Evolutionary conservation across 1,140 invertebrate species (phyloP), one percentile per base, ranked within the genome.

Genomic region (Saxidomus purpurata): DNA sequence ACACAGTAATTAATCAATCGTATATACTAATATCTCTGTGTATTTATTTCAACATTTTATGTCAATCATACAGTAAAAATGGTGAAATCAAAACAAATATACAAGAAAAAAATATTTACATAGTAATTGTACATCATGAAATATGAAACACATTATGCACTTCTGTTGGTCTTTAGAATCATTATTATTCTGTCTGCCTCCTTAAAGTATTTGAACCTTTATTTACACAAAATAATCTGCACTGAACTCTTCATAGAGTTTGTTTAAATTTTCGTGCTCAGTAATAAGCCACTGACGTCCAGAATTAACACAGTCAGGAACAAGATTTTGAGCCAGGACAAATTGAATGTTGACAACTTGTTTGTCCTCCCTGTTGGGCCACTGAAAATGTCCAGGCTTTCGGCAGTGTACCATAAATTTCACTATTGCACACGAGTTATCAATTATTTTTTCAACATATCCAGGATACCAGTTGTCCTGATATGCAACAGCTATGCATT

Each of bases 391-490:
- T 3, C 79, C 79, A 11, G 1, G 15, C 31, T 59, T 61, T 13
- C 34, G 28, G 28, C 52, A 63, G 34, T 17, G 79, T 22, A 22
- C 8, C 79, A 81, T 81, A 31, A 81, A 81, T 8, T 63, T 81
- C 0, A 81, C 40, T 25, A 59, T 1, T 11, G 55, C 79, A 36
- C 3, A 34, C 8, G 15, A n/a, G 9, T 63, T 17, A 4, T 81
- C 31, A 22, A 81, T 43, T 0, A 38, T n/a, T 38, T 81, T 36
- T 38, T 34, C 52, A 13, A 81, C 55, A 38, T 25, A 59, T 11
- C 79, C 79, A 81, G 79, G 79, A 25, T 81, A 81, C 79, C 79
- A 81, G 59, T 59, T 63, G 55, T 81, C 79, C 34, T 81, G 55
- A 31, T 81, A 81, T 25, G 79, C 79, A 61, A 81, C 55, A n/a